Evolutionary conservation across 1,140 invertebrate species (phyloP), one percentile per base, ranked within the genome.

Genomic region (Drosophila malerkotliana): DNA sequence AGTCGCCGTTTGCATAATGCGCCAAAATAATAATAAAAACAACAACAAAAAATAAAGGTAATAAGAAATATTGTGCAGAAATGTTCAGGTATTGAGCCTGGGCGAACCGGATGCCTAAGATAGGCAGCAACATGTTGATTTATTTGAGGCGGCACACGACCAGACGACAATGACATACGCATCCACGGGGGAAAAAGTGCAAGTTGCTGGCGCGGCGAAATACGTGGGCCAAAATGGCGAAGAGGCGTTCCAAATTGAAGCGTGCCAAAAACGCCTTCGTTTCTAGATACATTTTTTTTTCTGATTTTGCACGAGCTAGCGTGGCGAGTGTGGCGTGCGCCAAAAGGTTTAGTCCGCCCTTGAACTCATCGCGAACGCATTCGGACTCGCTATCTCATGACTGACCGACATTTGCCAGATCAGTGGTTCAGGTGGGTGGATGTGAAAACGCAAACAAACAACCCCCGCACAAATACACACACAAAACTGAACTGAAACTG

Each of bases 101-200:
- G 82, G 82, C 82, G 82, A 85, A 85, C 82, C 82, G 82, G 82
- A 85, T 85, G 82, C 82, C 73, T 61, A 28, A 61, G 83, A 87
- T 82, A 48, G 49, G 77, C 71, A 69, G 54, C 71, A 71, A 72
- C 72, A 71, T 71, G 77, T 68, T 85, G 81, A 84, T 85, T 85
- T 87, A 85, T 85, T 85, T 67, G 78, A 66, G 81, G 39, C 81
- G 81, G 82, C 78, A 78, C 81, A 81, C 82, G 81, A 80, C 80
- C 77, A 79, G 55, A 51, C 66, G 52, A 85, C 79, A 72, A 83
- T 73, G 76, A 83, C 79, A 82, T 79, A 59, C 60, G 61, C 55
- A 71, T 56, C 53, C 73, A 78, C 54, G 58, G 58, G 34, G 60
- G 45, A 73, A 84, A 84, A 85, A 85, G 81, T 85, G 81, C 82